Evolutionary conservation across 2,888 invertebrate genomes (phyloP).

Genomic region (Alloscopus bannaensis): DNA sequence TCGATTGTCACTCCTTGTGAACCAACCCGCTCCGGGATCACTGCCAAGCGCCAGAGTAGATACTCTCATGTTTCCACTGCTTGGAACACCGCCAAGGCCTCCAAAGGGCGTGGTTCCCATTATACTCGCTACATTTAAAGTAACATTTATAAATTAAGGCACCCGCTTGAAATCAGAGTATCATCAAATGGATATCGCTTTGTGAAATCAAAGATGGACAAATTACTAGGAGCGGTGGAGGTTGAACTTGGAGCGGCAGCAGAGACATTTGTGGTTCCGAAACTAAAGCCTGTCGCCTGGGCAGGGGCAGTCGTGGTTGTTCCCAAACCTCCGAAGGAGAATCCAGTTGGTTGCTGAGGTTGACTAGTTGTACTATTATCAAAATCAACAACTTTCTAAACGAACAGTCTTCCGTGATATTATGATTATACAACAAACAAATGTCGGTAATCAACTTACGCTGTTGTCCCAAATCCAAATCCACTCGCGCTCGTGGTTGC

Average conservation of each 20-base stretch:
- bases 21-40: slow-evolving; percentile 17
- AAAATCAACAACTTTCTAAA: not conserved
- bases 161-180: too few relatives aligned
- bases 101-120: slow-evolving; percentile 11
- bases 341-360: slow-evolving; percentile 23
- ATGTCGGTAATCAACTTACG: not conserved
- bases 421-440: too few relatives aligned
- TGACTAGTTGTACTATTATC: slow-evolving; percentile 6
- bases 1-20: slow-evolving; percentile 25
- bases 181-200: too few relatives aligned
- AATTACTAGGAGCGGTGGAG: not conserved
- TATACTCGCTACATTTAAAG: not conserved
- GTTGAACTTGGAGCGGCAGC: not conserved
- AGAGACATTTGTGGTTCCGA: slow-evolving; percentile 14
- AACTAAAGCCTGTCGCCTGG: slow-evolving; percentile 8
- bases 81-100: slow-evolving; percentile 44
- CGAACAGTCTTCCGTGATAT: too few relatives aligned
- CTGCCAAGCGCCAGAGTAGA: slow-evolving; percentile 28
- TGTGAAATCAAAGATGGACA: too few relatives aligned
- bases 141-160: not conserved
- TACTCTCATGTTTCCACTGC: slow-evolving; percentile 7
- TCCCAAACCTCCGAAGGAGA: not conserved
- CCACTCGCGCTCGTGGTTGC: not conserved
- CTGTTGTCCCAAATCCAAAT: slow-evolving; percentile 11
- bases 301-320: slow-evolving; percentile 2